phyloP scores from a whole-genome alignment of 2,113 vertebrate species.

The Okapia johnstoni region DNA sequence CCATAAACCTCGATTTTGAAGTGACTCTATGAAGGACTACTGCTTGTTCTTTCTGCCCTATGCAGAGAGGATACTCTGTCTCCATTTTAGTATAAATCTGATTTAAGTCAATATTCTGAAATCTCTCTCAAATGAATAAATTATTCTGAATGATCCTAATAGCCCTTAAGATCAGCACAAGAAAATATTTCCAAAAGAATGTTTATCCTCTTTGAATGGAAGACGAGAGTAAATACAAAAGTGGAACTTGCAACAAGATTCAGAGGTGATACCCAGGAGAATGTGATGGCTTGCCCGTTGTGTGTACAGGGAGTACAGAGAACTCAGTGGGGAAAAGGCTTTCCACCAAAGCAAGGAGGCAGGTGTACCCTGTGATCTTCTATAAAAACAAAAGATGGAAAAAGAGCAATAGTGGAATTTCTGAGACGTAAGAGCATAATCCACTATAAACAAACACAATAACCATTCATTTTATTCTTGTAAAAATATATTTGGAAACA shows the following conservation, averaged over 20 bases:
- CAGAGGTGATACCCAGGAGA: slow-evolving; percentile 33
- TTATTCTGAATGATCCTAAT: background rate
- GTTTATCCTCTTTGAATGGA: slow-evolving; percentile 39
- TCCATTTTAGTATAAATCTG: background rate
- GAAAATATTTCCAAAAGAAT: slow-evolving; percentile 8
- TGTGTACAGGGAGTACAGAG: slow-evolving; percentile 57
- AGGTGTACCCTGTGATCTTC: background rate
- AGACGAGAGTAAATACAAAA: background rate
- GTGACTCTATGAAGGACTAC: background rate
- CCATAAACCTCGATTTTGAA: background rate
- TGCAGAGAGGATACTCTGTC: background rate
- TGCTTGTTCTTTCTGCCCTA: background rate
- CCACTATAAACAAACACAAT: slow-evolving; percentile 20
- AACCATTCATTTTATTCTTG: background rate
- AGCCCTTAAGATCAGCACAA: background rate
- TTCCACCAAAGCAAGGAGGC: slow-evolving; percentile 34
- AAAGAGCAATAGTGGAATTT: background rate
- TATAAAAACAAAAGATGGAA: background rate
- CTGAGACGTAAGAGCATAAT: background rate
- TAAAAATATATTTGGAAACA: slow-evolving; percentile 33
- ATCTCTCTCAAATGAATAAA: slow-evolving; percentile 29
- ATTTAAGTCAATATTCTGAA: slow-evolving; percentile 25
- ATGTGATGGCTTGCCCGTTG: background rate
- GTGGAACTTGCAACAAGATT: slow-evolving; percentile 7
- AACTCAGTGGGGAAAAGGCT: slow-evolving; percentile 38